These are phyloP conservation scores for Chaetogeoica ovagalla DNA, from an alignment of 2,888 invertebrate genomes.

Conservation along the genomic window DNA sequence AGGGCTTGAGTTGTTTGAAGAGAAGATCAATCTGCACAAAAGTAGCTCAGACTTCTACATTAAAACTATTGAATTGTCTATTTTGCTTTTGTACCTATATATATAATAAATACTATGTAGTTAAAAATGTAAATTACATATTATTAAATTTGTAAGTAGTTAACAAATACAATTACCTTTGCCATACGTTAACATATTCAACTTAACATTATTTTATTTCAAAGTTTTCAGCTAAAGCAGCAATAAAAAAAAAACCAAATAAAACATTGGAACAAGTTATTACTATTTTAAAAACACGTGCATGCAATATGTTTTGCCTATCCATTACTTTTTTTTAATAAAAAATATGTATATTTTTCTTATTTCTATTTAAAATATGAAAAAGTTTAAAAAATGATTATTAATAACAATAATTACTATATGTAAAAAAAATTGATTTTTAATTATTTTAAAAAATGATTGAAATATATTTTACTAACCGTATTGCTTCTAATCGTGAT, in stretches of 20 bases:
- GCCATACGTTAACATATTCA: not conserved
- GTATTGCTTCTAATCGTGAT: conserved; percentile 66
- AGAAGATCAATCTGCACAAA: not conserved
- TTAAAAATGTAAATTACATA: not conserved
- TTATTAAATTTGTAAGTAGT: not conserved
- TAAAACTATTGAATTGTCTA: not conserved
- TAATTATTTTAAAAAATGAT: not conserved
- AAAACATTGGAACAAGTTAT: not conserved
- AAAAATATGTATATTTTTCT: not conserved
- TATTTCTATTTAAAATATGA: not conserved
- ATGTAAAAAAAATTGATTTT: not conserved
- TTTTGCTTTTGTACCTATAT: conserved; percentile 4
- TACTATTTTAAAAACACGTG: not conserved
- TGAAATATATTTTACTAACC: conserved; percentile 15
- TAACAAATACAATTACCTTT: not conserved
- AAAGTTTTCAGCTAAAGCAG: not conserved
- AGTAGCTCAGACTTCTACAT: not conserved
- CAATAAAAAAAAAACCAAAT: not conserved
- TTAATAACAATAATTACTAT: not conserved
- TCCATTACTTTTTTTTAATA: not conserved
- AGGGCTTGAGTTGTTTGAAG: not conserved
- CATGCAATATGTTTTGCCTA: conserved; percentile 19
- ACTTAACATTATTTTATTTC: not conserved
- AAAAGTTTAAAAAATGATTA: not conserved
- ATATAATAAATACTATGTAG: not conserved